phyloP scores from a whole-genome alignment of 2,113 vertebrate species.

The Microtus ochrogaster region DNA sequence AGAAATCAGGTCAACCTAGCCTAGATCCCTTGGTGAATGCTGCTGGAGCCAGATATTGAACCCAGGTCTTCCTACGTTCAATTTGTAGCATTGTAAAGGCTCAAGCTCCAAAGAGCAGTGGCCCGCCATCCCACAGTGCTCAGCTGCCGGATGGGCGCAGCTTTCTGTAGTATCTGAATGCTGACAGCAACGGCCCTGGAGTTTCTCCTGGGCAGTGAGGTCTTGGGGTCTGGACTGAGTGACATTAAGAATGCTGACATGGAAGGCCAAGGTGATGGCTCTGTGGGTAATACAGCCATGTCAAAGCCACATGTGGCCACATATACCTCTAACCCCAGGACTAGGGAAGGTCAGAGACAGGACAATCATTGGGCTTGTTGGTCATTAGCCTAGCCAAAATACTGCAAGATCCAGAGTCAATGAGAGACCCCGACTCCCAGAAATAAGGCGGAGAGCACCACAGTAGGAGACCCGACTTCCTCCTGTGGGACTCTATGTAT shows the following conservation, averaged over 20 bases:
- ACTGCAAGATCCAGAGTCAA: background rate
- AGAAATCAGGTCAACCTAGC: background rate
- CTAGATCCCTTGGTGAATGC: background rate
- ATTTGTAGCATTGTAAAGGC: background rate
- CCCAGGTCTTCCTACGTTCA: background rate
- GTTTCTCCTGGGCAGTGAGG: background rate
- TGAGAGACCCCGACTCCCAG: background rate
- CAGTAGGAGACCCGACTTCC: background rate
- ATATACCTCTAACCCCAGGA: too few relatives aligned
- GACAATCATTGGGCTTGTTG: background rate
- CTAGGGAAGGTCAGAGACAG: background rate
- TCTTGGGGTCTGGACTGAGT: background rate
- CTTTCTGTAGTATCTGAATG: background rate
- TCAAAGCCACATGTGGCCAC: background rate
- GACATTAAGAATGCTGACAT: background rate
- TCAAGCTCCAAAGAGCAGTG: background rate
- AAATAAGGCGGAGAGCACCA: background rate
- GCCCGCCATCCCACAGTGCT: background rate
- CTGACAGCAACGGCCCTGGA: background rate
- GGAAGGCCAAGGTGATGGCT: background rate
- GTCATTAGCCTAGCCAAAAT: background rate
- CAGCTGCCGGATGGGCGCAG: background rate
- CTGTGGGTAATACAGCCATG: background rate
- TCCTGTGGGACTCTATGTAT: background rate
- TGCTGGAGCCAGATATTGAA: background rate